These are phyloP conservation scores for Plutomurus gul DNA, from an alignment of 1,140 invertebrate genomes.

Conservation along the genomic window DNA sequence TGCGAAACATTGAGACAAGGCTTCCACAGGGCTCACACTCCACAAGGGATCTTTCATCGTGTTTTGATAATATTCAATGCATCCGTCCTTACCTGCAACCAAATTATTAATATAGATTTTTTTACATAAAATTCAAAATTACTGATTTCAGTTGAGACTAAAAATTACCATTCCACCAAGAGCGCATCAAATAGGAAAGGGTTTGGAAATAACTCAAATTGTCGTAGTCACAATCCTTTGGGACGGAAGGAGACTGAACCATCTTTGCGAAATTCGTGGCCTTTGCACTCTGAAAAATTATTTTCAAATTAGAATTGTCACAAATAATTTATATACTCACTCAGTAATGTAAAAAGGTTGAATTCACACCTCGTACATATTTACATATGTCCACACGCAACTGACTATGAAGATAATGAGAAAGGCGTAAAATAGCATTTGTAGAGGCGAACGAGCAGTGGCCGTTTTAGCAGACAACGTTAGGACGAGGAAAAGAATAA, in stretches of 20 bases:
- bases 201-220: slow-evolving; percentile 4
- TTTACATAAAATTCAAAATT: background rate
- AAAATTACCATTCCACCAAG: background rate
- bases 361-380: slow-evolving; percentile 19
- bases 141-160: background rate
- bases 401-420: slow-evolving; percentile 38
- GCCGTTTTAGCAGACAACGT: slow-evolving; percentile 4
- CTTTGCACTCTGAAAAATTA: background rate
- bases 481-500: slow-evolving; percentile 29
- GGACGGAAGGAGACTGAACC: slow-evolving; percentile 20
- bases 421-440: slow-evolving; percentile 37
- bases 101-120: background rate
- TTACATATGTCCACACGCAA: slow-evolving; percentile 42
- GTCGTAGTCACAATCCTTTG: slow-evolving; percentile 49
- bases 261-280: slow-evolving; percentile 36
- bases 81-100: slow-evolving; percentile 39
- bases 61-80: slow-evolving; percentile 35
- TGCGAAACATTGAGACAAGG: slow-evolving; percentile 31
- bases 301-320: background rate
- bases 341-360: background rate
- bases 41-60: slow-evolving; percentile 45
- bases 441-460: background rate
- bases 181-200: slow-evolving; percentile 33
- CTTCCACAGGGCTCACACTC: slow-evolving; percentile 40
- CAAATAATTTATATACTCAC: background rate